These are phyloP conservation scores for Podilymbus podiceps DNA, from an alignment of 2,113 vertebrate genomes.

Conservation along the genomic window DNA sequence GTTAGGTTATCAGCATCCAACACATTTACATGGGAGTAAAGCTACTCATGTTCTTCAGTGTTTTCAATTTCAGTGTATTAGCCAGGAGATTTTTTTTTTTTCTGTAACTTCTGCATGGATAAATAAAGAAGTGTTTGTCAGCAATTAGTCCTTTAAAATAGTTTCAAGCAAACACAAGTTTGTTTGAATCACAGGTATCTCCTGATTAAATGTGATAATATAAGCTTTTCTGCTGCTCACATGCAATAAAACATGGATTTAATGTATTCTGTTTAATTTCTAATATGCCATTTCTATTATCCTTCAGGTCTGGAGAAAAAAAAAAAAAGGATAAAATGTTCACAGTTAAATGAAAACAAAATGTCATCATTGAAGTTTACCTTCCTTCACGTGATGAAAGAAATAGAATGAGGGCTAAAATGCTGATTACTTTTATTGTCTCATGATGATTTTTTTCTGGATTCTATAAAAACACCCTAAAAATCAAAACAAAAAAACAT, in stretches of 20 bases:
- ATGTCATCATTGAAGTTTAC: neutral
- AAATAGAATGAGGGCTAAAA: neutral
- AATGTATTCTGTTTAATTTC: neutral
- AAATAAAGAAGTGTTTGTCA: neutral
- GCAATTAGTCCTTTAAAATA: neutral
- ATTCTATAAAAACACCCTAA: neutral
- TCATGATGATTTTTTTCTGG: neutral
- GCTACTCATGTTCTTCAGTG: neutral
- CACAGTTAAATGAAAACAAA: neutral
- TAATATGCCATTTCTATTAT: neutral
- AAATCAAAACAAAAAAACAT: neutral
- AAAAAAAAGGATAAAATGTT: neutral
- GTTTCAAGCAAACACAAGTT: neutral
- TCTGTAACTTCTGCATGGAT: neutral
- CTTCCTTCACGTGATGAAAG: neutral
- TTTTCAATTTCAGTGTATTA: neutral
- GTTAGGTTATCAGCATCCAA: neutral
- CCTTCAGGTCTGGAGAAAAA: neutral
- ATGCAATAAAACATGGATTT: neutral
- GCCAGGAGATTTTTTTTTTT: neutral
- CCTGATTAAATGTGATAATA: neutral
- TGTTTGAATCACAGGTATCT: neutral
- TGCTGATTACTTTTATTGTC: neutral
- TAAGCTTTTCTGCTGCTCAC: neutral
- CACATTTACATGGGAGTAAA: neutral